Base-by-base conservation (phyloP, 2,888 invertebrate species). In the Amitus sp. region DNA sequence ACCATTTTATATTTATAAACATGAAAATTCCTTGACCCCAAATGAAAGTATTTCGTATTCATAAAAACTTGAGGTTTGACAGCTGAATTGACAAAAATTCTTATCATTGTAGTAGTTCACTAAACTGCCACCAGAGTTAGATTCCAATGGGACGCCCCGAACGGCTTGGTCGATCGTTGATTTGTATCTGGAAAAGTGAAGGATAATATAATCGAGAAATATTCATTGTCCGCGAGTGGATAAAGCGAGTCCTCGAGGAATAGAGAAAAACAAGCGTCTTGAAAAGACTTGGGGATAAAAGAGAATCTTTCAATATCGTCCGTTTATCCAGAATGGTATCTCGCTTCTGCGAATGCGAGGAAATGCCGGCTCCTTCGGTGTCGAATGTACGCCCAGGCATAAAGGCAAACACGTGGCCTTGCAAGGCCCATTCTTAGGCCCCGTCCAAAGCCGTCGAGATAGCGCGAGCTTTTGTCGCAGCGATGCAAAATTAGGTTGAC, bases 401-500 rank as follows among this genome's bases (percentile, higher is more conserved):
- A 42, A 49, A 42, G 40, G 40, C 49, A 39, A 37, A 37, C 37
- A 37, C 37, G 13, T 15, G 37, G 15, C 33, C 33, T 23, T 23
- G 23, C 23, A 7, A 23, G 13, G 12, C 37, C 6, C 37, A 13
- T 3, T 15, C 9, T 37, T 12, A 2, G 15, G 2, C 37, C 37
- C 37, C n/a, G 13, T 30, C n/a, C 13, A 20, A 50, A 52, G 45
- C 27, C 15, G 37, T 1, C 13, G 5, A 39, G 39, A 33, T 42
- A 30, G 30, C 17, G 20, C 42, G 33, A 12, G 34, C 45, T 39
- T 46, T 52, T 52, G 52, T 46, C 46, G 39, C 52, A 15, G 15
- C 39, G 66, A 68, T 69, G 77, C 74, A 71, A 79, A 79, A 78
- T 78, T 75, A 75, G 75, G 75, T 79, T 77, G 76, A 77, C 76